Base-by-base conservation (phyloP, 2,888 invertebrate genomes). In the Acleris holmiana region DNA sequence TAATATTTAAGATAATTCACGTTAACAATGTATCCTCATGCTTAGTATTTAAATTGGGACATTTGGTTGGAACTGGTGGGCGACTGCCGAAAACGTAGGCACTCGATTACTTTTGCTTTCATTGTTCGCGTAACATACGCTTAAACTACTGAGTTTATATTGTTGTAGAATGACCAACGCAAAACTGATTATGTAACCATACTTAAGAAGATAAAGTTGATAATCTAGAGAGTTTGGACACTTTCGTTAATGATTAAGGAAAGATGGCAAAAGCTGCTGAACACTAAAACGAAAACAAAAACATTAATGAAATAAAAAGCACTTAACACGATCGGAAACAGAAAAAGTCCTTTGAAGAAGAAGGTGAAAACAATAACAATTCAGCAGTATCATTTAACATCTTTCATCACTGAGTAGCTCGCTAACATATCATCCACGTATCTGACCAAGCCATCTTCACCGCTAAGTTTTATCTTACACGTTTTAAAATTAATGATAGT, bases 61-160 rank as follows among this genome's bases (percentile, higher is more conserved):
- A 82, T 82, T 79, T 82, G 80, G 76, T 82, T 80, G 79, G 62
- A 41, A 55, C 41, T 54, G 44, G 81, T 81, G 76, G 82, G 84
- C 75, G 83, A 74, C 53, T 62, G 68, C 74, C 73, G 61, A 77
- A 76, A 79, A 80, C 68, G 68, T 73, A 8, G 7, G 8, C 8
- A 76, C 74, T 71, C 69, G 71, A 73, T 64, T 57, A 76, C 78
- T 83, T 71, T 69, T 67, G 67, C 63, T 68, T 66, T 70, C 70
- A 49, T 64, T 53, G 29, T 49, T 19, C 67, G 62, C 68, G 66
- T 66, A 57, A 47, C 46, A 17, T 51, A 44, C 17, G 10, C 59
- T 49, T 55, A 6, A 21, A 23, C 23, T 46, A 49, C 44, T 25
- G 46, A 55, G 44, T 50, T 35, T 55, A 48, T 60, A 53, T 57